These are phyloP conservation scores for Sinocyclocheilus anshuiensis DNA, from an alignment of 2,113 vertebrate genomes.

Conservation along the genomic window DNA sequence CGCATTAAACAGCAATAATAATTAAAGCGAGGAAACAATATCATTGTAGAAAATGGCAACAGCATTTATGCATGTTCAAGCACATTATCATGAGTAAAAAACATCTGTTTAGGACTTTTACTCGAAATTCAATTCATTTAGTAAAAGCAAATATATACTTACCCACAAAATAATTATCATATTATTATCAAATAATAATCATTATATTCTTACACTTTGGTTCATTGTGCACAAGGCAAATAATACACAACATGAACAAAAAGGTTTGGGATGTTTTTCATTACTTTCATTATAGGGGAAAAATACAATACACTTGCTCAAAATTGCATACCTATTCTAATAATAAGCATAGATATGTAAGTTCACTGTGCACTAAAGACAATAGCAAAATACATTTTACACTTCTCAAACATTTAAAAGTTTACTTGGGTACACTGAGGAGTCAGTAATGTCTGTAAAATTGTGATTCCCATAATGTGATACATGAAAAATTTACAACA, in stretches of 20 bases:
- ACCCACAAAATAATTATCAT: neutral
- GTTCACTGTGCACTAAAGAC: neutral
- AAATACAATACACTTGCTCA: neutral
- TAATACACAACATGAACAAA: neutral
- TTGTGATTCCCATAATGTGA: neutral
- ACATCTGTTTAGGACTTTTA: neutral
- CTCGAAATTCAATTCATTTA: neutral
- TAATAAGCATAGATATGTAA: neutral
- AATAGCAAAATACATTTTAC: neutral
- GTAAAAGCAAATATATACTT: neutral
- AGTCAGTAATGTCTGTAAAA: neutral
- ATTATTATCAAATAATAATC: too few species aligned
- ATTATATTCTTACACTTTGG: too few species aligned
- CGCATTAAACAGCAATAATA: neutral
- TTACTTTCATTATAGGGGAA: neutral
- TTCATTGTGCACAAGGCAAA: neutral
- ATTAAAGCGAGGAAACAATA: neutral
- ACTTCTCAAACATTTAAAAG: neutral
- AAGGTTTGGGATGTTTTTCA: neutral
- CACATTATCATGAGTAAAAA: neutral
- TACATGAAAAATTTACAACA: neutral
- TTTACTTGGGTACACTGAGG: neutral
- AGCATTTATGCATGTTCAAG: neutral
- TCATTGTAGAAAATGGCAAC: too few species aligned
- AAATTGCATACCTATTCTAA: neutral